Evolutionary conservation across 2,113 vertebrate species (phyloP), one percentile per base, ranked within the genome.

Genomic region (Phaetusa simplex): DNA sequence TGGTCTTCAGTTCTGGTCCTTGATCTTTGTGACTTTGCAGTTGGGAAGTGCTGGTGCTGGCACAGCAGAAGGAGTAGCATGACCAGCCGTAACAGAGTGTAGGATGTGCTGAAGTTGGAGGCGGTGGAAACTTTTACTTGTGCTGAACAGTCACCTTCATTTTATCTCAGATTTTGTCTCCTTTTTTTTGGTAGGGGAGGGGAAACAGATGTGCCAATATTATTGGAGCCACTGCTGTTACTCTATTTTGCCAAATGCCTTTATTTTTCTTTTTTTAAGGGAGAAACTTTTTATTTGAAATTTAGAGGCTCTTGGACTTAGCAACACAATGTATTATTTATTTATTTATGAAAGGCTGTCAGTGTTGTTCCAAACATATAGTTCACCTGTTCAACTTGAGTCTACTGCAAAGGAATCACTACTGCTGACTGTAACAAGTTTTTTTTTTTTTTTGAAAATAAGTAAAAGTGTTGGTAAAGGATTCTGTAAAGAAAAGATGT

Each of bases 121-220:
- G 8, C 0, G 2, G 8, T 62, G 52, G 77, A 56, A 82, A 59
- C 69, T 67, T 85, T 85, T 10, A 36, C 13, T 82, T 0, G 0
- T 78, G 69, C 61, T 36, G 53, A 70, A 27, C 15, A 38, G 21
- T 62, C 64, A 55, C 77, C 69, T 91, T 59, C 27, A 21, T 45
- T 86, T 94, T 76, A 23, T 49, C 40, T 43, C 53, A 38, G 43
- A 34, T 87, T 64, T 65, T 24, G 1, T 61, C 3, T 43, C 2
- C 3, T 12, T 70, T 53, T 34, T 65, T 43, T 30, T 52, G 12
- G 20, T 47, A 49, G 67, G 29, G 40, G 16, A 20, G 29, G 10
- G 20, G 73, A 64, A 59, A 34, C n/a, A 69, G 27, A 64, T 23
- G 13, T 82, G n/a, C 32, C 4, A 3, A 2, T 85, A 6, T 17